A percentile compares a stretch with the other conserved stretches of the same genome.
Conservation (phyloP, 2,113 vertebrate species). For the Ellobius talpinus region DNA sequence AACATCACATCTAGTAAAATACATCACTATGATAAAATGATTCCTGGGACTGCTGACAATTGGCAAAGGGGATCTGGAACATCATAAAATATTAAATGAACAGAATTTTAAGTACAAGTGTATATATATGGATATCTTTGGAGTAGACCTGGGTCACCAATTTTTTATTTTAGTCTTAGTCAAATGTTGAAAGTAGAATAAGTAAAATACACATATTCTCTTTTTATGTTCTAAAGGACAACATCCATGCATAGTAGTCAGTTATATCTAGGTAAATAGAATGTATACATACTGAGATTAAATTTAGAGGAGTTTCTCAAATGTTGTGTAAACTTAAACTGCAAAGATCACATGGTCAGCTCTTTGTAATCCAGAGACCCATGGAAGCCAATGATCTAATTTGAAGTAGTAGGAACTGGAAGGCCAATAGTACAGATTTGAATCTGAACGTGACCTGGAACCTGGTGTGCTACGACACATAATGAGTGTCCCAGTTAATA, state of each 20-base stretch:
- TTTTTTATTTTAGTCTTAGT: background rate
- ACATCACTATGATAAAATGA: background rate
- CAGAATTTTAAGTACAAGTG: background rate
- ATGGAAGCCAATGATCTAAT: background rate
- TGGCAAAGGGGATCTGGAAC: background rate
- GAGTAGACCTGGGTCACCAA: background rate
- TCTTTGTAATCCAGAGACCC: background rate
- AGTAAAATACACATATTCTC: background rate
- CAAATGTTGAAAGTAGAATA: background rate
- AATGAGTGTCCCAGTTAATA: background rate
- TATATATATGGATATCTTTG: background rate
- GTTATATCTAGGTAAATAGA: background rate
- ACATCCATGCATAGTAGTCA: background rate
- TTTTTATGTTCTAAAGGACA: background rate
- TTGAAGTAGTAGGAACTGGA: background rate
- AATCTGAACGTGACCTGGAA: background rate
- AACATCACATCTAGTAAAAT: constrained; percentile 11
- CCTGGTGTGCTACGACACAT: background rate
- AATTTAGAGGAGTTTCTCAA: background rate
- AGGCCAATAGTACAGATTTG: rapidly evolving
- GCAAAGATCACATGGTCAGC: background rate
- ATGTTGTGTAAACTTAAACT: background rate
- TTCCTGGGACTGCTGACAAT: background rate
- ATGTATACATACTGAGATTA: background rate
- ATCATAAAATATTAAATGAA: background rate